These are phyloP conservation scores for Dicaeum eximium DNA, from an alignment of 2,113 vertebrate genomes.

Conservation along the genomic window DNA sequence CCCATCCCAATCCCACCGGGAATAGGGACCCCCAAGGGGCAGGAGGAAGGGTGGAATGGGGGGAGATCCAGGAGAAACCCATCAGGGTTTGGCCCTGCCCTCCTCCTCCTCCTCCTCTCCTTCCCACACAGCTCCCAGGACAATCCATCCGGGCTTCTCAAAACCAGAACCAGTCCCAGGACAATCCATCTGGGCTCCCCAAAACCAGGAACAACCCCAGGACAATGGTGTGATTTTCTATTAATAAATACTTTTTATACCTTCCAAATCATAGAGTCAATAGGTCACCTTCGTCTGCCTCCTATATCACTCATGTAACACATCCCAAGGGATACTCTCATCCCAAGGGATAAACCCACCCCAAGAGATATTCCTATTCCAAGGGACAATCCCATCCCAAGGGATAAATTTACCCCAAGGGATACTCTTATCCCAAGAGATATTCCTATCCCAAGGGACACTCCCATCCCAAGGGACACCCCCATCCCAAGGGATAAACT, in stretches of 20 bases:
- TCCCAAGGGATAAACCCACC: neutral
- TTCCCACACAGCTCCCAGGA: fast-evolving
- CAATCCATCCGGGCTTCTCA: fast-evolving
- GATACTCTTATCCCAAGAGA: neutral
- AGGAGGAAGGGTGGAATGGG: neutral
- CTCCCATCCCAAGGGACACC: neutral
- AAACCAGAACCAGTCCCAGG: neutral
- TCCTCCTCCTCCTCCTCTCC: neutral
- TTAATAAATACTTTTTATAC: too few species aligned
- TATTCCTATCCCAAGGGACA: neutral
- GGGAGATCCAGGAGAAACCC: neutral
- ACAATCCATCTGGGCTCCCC: too few species aligned
- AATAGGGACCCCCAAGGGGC: neutral
- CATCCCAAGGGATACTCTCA: neutral
- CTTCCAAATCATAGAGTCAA: too few species aligned
- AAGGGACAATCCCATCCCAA: neutral
- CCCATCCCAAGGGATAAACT: neutral
- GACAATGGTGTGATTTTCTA: too few species aligned
- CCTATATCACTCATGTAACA: too few species aligned
- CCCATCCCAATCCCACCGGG: neutral
- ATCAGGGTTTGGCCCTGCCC: fast-evolving
- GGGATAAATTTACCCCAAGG: neutral
- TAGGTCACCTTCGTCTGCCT: too few species aligned
- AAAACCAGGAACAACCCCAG: neutral
- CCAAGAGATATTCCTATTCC: too few species aligned